Evolutionary conservation across 1,140 invertebrate species (phyloP).

Genomic region (Heliconius congener): DNA sequence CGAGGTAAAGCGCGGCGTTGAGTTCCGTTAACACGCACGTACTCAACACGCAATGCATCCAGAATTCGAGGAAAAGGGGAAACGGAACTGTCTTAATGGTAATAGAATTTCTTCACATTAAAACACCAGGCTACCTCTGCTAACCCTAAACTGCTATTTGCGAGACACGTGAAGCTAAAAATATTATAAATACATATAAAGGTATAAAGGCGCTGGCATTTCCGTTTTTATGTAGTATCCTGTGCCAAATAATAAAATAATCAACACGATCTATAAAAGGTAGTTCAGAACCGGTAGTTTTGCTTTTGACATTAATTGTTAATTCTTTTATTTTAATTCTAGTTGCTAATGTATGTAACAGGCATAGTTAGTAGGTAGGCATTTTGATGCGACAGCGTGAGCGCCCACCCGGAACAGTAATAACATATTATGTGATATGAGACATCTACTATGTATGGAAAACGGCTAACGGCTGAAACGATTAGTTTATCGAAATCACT

Average conservation of each 20-base stretch:
- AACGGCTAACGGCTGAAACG: conserved; percentile 14
- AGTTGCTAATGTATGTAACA: background rate
- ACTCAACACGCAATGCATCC: no score
- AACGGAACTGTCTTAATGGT: no score
- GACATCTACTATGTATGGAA: no score
- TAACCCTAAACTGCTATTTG: no score
- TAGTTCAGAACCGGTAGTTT: background rate
- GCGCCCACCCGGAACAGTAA: conserved; percentile 23
- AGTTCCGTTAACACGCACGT: no score
- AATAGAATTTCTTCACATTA: no score
- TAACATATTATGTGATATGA: conserved; percentile 6
- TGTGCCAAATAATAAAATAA: background rate
- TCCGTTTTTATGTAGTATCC: background rate
- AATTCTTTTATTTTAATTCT: background rate
- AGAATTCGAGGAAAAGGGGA: no score
- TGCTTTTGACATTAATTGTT: background rate
- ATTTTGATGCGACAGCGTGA: conserved; percentile 7
- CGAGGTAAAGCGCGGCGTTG: no score
- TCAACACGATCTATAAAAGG: background rate
- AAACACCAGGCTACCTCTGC: no score
- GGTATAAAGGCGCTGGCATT: background rate
- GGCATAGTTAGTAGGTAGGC: background rate
- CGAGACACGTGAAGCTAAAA: no score
- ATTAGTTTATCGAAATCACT: conserved; percentile 21
- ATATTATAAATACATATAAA: no score